These are phyloP conservation scores for Capitella teleta DNA, from an alignment of 1,140 invertebrate genomes.

Conservation along the genomic window DNA sequence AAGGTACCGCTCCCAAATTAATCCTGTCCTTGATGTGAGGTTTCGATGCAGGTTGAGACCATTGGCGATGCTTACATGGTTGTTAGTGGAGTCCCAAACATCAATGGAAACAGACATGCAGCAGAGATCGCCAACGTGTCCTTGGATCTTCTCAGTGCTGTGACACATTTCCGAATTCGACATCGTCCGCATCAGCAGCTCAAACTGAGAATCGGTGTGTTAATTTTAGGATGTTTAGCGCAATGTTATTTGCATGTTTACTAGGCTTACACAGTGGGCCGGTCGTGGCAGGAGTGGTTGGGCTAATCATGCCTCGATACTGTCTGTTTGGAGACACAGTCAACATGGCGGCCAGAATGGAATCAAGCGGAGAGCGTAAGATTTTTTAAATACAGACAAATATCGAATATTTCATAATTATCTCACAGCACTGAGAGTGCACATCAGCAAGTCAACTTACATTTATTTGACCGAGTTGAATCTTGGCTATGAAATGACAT, in stretches of 20 bases:
- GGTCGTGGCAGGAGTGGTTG: no score
- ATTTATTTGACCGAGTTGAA: not conserved
- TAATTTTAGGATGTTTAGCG: no score
- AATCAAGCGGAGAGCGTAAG: slow-evolving; percentile 32
- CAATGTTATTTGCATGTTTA: no score
- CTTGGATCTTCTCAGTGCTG: slow-evolving; percentile 68
- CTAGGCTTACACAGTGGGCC: slow-evolving; percentile 37
- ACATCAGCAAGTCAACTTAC: slow-evolving; percentile 9
- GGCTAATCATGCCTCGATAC: no score
- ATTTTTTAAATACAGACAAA: not conserved
- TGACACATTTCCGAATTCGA: slow-evolving; percentile 16
- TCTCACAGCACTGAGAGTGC: slow-evolving; percentile 8
- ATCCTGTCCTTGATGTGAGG: no score
- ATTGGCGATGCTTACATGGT: slow-evolving; percentile 91
- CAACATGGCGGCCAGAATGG: slow-evolving; percentile 79
- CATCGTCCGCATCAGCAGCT: slow-evolving; percentile 9
- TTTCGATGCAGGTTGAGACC: slow-evolving; percentile 56
- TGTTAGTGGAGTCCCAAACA: slow-evolving; percentile 73
- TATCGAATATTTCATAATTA: no score
- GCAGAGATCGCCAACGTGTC: slow-evolving; percentile 81
- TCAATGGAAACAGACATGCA: slow-evolving; percentile 63
- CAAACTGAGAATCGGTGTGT: slow-evolving; percentile 40
- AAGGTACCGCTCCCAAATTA: no score
- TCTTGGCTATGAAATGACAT: slow-evolving; percentile 1
- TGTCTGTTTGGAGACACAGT: slow-evolving; percentile 53